Evolutionary conservation across 2,113 vertebrate genomes (phyloP), one percentile per base, ranked within the genome.

Genomic region (Pelodiscus sinensis): DNA sequence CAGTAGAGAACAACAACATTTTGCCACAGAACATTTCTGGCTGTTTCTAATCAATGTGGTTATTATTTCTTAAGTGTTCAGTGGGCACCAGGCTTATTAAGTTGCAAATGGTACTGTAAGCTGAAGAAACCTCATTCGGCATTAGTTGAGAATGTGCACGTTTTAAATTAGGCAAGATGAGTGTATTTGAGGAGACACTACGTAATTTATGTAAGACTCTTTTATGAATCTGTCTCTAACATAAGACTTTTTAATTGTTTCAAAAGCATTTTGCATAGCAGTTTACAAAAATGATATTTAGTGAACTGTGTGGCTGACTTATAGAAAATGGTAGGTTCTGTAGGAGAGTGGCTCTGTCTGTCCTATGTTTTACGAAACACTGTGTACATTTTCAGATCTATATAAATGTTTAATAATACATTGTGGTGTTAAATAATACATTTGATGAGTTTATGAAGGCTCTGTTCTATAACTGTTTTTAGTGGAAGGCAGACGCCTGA

Each of bases 201-300:
- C 25, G 79, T 94, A 87, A 62, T 88, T 89, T 89, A 55, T 94
- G 88, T 91, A 95, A 95, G 92, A 86, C 78, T 82, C 65, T 65
- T 52, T 85, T 79, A 5, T 56, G 79, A 96, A 90, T 62, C 92
- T 79, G 55, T 73, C 79, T 92, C 91, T 93, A 86, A 93, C 92
- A 92, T 82, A 82, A 80, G 81, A 65, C 88, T 94, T 18, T 92
- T 91, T 65, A 80, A 91, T 92, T 88, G 55, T 58, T 75, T 85
- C 73, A 81, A 79, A 93, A 11, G 82, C 78, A 60, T 81, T 96
- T 94, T 91, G 92, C 82, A 9, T 90, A 91, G 80, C 55, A 57
- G 8, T 93, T 94, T 94, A 50, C 88, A 90, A 56, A 88, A 81
- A 50, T 82, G 85, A 73, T 73, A 73, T 87, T 88, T 92, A 81